Evolutionary conservation across 35 echinoderm and acorn worm species (phyloP).

Genomic region (Eucidaris tribuloides): DNA sequence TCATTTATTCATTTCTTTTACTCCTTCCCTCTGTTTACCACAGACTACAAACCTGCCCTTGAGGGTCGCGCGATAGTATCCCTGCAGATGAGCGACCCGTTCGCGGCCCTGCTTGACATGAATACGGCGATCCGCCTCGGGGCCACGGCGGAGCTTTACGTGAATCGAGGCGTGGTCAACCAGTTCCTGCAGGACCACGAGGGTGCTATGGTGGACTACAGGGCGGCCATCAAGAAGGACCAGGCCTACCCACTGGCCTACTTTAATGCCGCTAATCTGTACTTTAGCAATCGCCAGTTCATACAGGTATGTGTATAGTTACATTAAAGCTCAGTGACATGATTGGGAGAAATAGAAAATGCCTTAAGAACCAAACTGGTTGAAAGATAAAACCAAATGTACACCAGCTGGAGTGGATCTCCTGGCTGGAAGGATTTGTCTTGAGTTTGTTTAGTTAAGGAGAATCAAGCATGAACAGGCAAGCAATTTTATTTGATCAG

Average conservation of each 20-base stretch:
- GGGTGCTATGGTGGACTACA: constrained; percentile 90
- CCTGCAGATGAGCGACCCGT: constrained; percentile 94
- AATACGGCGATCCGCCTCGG: constrained; percentile 72
- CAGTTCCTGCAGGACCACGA: constrained; percentile 83
- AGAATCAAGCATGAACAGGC: too few relatives aligned
- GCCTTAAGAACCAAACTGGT: too few relatives aligned
- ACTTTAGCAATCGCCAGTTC: constrained; percentile 98
- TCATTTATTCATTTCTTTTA: background rate
- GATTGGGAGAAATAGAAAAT: too few relatives aligned
- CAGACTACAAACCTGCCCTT: constrained; percentile 88
- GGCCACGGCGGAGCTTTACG: constrained; percentile 75
- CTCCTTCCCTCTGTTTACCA: background rate
- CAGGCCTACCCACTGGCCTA: constrained; percentile 71
- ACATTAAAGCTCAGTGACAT: too few relatives aligned
- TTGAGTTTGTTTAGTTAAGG: too few relatives aligned
- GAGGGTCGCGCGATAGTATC: constrained; percentile 92
- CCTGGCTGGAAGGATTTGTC: too few relatives aligned
- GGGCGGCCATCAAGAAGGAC: constrained; percentile 83
- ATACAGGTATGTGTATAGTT: constrained; percentile 78
- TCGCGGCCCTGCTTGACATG: constrained; percentile 78
- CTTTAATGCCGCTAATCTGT: constrained; percentile 96
- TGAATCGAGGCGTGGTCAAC: constrained; percentile 91
- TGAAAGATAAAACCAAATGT: too few relatives aligned
- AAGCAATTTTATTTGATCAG: too few relatives aligned
- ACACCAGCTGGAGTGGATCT: too few relatives aligned